Base-by-base conservation (phyloP, 2,888 invertebrate genomes). In the Malacosoma neustria region DNA sequence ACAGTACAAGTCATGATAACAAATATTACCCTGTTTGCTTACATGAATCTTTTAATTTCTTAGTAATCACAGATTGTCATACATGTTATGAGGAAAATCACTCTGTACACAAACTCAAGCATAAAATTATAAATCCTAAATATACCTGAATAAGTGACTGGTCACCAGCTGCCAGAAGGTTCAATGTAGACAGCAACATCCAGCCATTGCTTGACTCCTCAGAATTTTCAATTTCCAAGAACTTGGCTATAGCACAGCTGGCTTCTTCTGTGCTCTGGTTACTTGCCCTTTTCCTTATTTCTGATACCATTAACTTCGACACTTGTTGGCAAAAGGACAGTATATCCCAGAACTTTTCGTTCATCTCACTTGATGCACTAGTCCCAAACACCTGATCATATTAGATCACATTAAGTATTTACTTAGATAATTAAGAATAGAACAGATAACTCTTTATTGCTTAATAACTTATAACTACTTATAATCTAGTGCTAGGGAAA, bases 241-340 rank as follows among this genome's bases (percentile, higher is more conserved):
- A 99, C 73, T 96, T 95, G 5, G 97, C 97, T 58, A 99, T 99
- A 11, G 97, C 96, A 86, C 94, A 94, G 59, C 98, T 98, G 29
- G 99, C 99, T 37, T 96, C 94, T 73, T 97, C 97, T 30, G 96
- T 93, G 60, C 95, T 97, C 74, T 98, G 98, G 77, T 98, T 98
- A 40, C 97, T 96, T 9, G 99, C 99, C 53, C 97, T 88, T 61
- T 94, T 91, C 37, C 98, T 88, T 53, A 99, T 98, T 84, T 99
- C 98, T 4, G 93, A 92, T n/a, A 99, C 99, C 94, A 99, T 97
- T 13, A 98, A 87, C 48, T 95, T 91, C 1, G 98, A 97, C 1
- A 97, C 95, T 88, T 97, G 95, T 66, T 96, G 95, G 61, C 96
- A 96, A 71, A 98, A 98, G 48, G 96, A 93, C 38, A 96, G 87